phyloP scores from a whole-genome alignment of 92 coral and sea anemone species.

The Umimayanthus chanpuru region DNA sequence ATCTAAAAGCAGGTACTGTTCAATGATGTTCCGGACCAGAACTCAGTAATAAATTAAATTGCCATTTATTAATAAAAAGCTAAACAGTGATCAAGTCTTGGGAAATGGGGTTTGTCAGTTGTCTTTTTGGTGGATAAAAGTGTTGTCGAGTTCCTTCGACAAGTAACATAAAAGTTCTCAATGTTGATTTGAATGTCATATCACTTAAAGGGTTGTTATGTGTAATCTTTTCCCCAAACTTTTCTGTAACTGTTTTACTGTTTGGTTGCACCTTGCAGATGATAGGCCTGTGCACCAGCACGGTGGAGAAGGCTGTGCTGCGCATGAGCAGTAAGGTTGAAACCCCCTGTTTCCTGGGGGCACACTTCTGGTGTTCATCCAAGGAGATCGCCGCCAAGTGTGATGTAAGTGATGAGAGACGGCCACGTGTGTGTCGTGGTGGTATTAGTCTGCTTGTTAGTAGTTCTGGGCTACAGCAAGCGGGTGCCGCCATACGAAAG shows the following conservation, averaged over 20 bases:
- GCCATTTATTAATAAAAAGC: too few relatives aligned
- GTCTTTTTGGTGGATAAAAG: too few relatives aligned
- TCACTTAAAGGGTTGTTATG: neutral
- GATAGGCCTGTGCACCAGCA: constrained; percentile 59
- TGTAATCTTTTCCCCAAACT: neutral
- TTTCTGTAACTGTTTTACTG: neutral
- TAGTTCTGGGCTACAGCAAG: too few relatives aligned
- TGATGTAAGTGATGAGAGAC: constrained; percentile 64
- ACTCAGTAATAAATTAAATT: too few relatives aligned
- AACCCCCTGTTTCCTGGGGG: constrained; percentile 80
- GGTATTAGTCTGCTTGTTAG: too few relatives aligned
- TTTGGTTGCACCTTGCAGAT: constrained; percentile 43
- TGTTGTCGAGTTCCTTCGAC: neutral
- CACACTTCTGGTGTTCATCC: constrained; percentile 87
- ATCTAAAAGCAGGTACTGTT: too few relatives aligned
- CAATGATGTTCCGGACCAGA: too few relatives aligned
- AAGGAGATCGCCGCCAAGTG: constrained; percentile 74
- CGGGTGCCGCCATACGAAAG: too few relatives aligned
- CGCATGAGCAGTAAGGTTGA: constrained; percentile 11
- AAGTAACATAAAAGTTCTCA: neutral
- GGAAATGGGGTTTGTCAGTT: too few relatives aligned
- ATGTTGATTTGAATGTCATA: too few relatives aligned
- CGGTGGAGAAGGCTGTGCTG: constrained; percentile 21
- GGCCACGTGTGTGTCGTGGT: too few relatives aligned
- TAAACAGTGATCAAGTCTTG: too few relatives aligned